A percentile compares a stretch with the other conserved stretches of the same genome.
These are phyloP conservation scores for Apodemia zela DNA, from an alignment of 2,888 invertebrate species.

Conservation along the genomic window DNA sequence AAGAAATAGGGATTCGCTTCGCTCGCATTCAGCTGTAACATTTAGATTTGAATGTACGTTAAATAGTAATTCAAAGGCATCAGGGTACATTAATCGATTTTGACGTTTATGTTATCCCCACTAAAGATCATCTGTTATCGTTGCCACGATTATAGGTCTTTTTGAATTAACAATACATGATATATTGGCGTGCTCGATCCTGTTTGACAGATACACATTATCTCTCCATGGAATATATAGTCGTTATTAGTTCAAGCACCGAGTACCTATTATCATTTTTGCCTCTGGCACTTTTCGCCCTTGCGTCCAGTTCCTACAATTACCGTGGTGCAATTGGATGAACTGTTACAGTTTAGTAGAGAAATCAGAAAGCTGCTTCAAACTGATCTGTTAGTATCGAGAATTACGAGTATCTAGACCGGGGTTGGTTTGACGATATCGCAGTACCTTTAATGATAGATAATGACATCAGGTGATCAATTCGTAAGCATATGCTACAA, in stretches of 20 bases:
- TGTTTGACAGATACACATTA: constrained; percentile 28
- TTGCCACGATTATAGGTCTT: constrained; percentile 27
- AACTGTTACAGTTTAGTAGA: constrained; percentile 30
- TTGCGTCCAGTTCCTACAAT: constrained; percentile 46
- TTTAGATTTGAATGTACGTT: constrained; percentile 25
- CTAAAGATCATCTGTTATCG: constrained; percentile 28
- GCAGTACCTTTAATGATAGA: constrained; percentile 1
- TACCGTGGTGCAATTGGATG: constrained; percentile 38
- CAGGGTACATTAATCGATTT: constrained; percentile 40
- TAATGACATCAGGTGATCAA: not conserved
- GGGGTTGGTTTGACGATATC: not conserved
- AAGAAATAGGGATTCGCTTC: constrained; percentile 3
- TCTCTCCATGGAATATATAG: constrained; percentile 36
- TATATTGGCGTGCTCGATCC: constrained; percentile 25
- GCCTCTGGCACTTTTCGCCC: constrained; percentile 45
- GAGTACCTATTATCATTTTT: constrained; percentile 42
- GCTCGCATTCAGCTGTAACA: not conserved
- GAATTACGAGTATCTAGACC: not conserved
- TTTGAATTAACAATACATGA: constrained; percentile 29
- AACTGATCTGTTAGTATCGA: constrained; percentile 1
- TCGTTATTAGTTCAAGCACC: constrained; percentile 41
- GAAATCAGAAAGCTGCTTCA: constrained; percentile 7
- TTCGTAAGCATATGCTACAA: not conserved
- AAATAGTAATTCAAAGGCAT: constrained; percentile 27
- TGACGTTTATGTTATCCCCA: constrained; percentile 53